These are phyloP conservation scores for Mesocricetus auratus DNA, from an alignment of 2,113 vertebrate species.

Conservation along the genomic window DNA sequence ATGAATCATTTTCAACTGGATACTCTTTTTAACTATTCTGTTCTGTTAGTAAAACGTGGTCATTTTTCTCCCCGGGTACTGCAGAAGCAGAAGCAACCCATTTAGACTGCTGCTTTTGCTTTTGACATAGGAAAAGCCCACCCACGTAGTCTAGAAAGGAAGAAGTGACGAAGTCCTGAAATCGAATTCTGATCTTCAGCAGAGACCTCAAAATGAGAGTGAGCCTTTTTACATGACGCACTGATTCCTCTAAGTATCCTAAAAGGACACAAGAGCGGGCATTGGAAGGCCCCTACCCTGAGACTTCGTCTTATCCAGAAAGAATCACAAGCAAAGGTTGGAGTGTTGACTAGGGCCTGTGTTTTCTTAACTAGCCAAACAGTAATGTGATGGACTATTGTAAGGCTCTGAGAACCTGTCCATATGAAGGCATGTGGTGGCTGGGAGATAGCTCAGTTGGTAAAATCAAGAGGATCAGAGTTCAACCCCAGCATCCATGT, in stretches of 20 bases:
- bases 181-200: background rate
- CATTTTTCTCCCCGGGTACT: background rate
- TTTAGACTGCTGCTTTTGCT: background rate
- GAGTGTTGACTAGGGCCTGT: background rate
- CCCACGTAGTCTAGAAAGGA: background rate
- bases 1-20: background rate
- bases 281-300: background rate
- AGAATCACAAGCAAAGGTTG: background rate
- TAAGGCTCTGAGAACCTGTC: background rate
- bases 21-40: background rate
- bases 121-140: background rate
- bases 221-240: background rate
- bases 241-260: background rate
- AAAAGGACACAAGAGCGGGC: background rate
- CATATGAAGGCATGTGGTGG: background rate
- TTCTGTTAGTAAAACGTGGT: background rate
- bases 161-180: slow-evolving; percentile 5
- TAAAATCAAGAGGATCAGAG: background rate
- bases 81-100: background rate
- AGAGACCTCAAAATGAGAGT: background rate
- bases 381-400: background rate
- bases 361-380: background rate
- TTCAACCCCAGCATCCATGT: background rate
- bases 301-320: background rate
- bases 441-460: background rate